Evolutionary conservation across 2,113 vertebrate species (phyloP).

Genomic region (Dascyllus trimaculatus): DNA sequence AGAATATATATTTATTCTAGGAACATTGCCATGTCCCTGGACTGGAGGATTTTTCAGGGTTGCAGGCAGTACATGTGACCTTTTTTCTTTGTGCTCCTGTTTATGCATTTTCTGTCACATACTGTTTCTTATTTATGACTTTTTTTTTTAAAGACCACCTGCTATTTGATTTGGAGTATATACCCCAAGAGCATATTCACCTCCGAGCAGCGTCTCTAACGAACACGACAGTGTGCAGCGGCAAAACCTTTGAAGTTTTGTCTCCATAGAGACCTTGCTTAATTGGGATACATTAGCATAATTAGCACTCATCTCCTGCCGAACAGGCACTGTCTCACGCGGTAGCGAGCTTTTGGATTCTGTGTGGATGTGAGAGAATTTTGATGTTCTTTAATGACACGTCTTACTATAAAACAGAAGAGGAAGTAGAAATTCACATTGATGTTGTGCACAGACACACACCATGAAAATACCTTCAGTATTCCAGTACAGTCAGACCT

Average conservation of each 20-base stretch:
- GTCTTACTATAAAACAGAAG: constrained; percentile 1
- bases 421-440: neutral
- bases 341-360: neutral
- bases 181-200: constrained; percentile 19
- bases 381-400: constrained; percentile 34
- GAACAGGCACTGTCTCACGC: constrained; percentile 25
- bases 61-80: neutral
- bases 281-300: constrained; percentile 71
- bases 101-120: constrained; percentile 6
- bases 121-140: neutral
- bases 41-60: neutral
- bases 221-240: constrained; percentile 12
- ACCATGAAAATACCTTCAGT: neutral
- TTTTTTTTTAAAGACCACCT: constrained; percentile 13
- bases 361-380: constrained; percentile 17
- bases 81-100: constrained; percentile 9
- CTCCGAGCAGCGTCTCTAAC: constrained; percentile 21
- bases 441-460: neutral
- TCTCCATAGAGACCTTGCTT: constrained; percentile 71
- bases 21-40: neutral
- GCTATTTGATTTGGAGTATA: constrained; percentile 45
- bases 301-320: constrained; percentile 64
- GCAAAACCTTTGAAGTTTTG: constrained; percentile 63
- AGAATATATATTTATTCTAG: neutral
- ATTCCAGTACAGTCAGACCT: neutral